Percentiles rank a stretch among this genome's conserved stretches.
phyloP scores from a whole-genome alignment of 2,113 vertebrate genomes.

The Nestor notabilis region DNA sequence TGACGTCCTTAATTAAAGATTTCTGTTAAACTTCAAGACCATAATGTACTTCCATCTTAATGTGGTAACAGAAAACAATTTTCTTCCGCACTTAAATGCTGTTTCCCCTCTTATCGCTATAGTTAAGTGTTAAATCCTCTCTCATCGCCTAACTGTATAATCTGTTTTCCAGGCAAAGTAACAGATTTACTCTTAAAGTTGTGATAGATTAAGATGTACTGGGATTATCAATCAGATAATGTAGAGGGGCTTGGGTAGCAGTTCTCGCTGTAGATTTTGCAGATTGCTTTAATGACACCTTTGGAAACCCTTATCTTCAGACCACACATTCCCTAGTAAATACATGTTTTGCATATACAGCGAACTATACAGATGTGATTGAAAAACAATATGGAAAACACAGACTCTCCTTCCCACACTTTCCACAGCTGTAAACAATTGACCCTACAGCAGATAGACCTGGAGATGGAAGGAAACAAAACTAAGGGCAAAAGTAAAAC shows the following conservation, averaged over 20 bases:
- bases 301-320: not conserved
- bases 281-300: not conserved
- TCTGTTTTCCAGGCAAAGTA: not conserved
- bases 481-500: too few species aligned
- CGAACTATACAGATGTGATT: not conserved
- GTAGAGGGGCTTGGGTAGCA: not conserved
- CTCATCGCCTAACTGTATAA: not conserved
- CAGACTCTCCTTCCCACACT: too few species aligned
- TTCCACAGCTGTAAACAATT: not conserved
- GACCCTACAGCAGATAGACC: not conserved
- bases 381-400: not conserved
- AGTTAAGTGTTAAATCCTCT: not conserved
- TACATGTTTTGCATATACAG: not conserved
- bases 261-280: not conserved
- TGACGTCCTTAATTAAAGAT: slow-evolving; percentile 6
- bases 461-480: not conserved
- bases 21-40: not conserved
- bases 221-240: not conserved
- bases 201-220: not conserved
- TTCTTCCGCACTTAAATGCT: not conserved
- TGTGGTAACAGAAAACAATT: not conserved
- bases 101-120: not conserved
- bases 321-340: not conserved
- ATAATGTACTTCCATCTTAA: not conserved
- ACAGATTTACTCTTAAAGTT: rapidly evolving